Conservation (phyloP, 2,113 vertebrate species). For the Eublepharis macularius region DNA sequence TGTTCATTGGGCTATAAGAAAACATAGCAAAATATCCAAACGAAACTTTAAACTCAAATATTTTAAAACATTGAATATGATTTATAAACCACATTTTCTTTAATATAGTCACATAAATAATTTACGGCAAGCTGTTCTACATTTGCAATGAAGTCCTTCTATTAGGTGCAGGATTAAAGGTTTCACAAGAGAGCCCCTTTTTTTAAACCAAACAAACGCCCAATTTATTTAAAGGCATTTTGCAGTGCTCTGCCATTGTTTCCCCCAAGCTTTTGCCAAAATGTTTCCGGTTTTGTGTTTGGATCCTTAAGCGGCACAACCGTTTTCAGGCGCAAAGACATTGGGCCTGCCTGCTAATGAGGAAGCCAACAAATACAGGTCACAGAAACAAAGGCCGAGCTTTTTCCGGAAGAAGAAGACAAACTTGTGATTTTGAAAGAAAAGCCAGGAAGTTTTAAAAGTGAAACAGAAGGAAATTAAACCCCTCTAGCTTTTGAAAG, state of each 20-base stretch:
- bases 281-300: constrained; percentile 47
- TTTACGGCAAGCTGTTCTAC: too few relatives aligned
- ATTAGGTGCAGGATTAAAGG: not conserved
- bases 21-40: not conserved
- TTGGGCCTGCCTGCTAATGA: constrained; percentile 74
- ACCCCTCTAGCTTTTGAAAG: constrained; percentile 52
- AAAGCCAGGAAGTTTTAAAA: constrained; percentile 75
- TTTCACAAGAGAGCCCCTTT: not conserved
- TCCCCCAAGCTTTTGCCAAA: constrained; percentile 19
- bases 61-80: not conserved
- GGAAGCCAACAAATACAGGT: constrained; percentile 71
- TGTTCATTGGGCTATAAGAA: not conserved
- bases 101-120: not conserved
- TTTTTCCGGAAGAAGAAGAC: constrained; percentile 69
- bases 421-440: constrained; percentile 75
- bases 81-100: not conserved
- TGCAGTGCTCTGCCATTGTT: not conserved
- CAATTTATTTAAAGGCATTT: accelerated
- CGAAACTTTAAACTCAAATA: not conserved
- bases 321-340: constrained; percentile 58
- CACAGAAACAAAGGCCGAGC: constrained; percentile 73
- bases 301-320: constrained; percentile 48
- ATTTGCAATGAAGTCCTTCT: not conserved
- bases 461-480: constrained; percentile 68
- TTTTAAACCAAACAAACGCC: not conserved